Evolutionary conservation across 2,797 vertebrate species (phyloP).

Genomic region (Myiotriccus ornatus): DNA sequence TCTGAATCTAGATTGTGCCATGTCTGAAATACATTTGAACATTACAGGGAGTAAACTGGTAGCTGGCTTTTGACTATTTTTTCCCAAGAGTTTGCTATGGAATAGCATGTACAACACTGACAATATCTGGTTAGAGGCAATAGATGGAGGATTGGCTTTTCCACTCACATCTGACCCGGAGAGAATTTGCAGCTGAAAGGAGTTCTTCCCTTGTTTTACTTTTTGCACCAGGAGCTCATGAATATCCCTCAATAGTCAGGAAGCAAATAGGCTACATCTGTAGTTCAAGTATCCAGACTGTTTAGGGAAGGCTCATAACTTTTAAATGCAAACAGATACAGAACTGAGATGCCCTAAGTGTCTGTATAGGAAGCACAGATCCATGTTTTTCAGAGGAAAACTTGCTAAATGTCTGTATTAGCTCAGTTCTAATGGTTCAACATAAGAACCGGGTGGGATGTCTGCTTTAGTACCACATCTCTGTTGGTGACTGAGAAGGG

Average conservation of each 20-base stretch:
- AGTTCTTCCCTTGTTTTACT: not conserved
- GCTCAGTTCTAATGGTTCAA: not conserved
- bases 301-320: not conserved
- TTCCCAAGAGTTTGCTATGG: not conserved
- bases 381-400: not conserved
- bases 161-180: not conserved
- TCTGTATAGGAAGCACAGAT: not conserved
- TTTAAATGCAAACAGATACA: not conserved
- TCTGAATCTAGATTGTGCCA: not conserved
- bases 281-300: not conserved
- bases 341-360: not conserved
- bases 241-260: not conserved
- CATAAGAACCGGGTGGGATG: not conserved
- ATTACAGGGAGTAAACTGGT: not conserved
- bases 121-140: not conserved
- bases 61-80: not conserved
- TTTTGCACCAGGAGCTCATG: not conserved
- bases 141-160: not conserved
- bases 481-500: not conserved
- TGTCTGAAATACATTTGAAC: not conserved
- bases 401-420: not conserved
- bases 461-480: not conserved
- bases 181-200: not conserved
- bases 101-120: not conserved
- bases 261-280: not conserved